Evolutionary conservation across 2,888 invertebrate genomes (phyloP), one percentile per base, ranked within the genome.

Genomic region (Euplexia lucipara): DNA sequence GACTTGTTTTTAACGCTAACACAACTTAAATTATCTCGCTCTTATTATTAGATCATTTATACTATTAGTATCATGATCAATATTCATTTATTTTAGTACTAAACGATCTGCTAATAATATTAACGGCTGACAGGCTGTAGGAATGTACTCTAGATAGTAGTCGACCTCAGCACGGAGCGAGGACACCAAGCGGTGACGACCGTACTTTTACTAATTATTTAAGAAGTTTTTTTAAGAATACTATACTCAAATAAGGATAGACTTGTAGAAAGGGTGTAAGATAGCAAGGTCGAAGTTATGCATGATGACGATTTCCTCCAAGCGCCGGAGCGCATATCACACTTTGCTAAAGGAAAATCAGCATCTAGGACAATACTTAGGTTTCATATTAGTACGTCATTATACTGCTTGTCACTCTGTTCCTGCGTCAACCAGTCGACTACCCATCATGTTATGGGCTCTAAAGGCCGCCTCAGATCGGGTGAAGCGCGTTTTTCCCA

Each of bases 121-220:
- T 22, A 78, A 53, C 42, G 49, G 47, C 59, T 74, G 62, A 41
- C 58, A 62, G 52, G 48, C 58, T 62, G 62, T 77, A 72, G 85
- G 88, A 86, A 88, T 89, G 83, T 77, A 83, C 83, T 86, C 83
- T 87, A 87, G 94, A 94, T 94, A 91, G 94, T 93, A 90, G 94
- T 92, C 82, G 91, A 87, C 94, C 94, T 94, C 88, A 91, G 83
- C 88, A 85, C 84, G 60, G 72, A 70, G 82, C 92, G 92, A 94
- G 94, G 94, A 87, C 93, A 88, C 78, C 84, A 78, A 85, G 83
- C 80, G 72, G 79, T 73, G 85, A 86, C 79, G 74, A 76, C 88
- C 86, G 82, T 75, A 90, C 90, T 90, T 88, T 92, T 90, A 91
- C 90, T 82, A 73, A 68, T 68, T 57, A 64, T 57, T 47, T 59